Percentiles rank a stretch among this genome's conserved stretches.
These are phyloP conservation scores for Mustelus asterias DNA, from an alignment of 2,113 vertebrate genomes.

Conservation along the genomic window DNA sequence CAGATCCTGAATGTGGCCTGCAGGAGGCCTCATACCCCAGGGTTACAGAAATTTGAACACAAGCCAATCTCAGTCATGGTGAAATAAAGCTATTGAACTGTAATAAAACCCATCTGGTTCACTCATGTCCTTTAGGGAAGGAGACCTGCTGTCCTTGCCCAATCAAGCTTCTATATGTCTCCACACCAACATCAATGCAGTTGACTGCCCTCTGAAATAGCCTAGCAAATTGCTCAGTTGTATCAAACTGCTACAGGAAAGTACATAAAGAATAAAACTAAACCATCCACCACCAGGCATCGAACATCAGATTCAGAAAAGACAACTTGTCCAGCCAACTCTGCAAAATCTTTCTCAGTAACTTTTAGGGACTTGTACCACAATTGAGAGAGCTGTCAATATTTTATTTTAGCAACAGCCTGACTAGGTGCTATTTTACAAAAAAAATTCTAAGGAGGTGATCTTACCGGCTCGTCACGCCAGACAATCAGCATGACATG, in stretches of 20 bases:
- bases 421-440: too few relatives aligned
- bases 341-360: neutral
- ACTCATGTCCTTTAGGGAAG: neutral
- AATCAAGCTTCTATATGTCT: neutral
- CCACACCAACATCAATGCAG: neutral
- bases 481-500: too few relatives aligned
- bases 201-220: neutral
- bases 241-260: neutral
- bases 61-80: neutral
- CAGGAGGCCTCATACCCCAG: neutral
- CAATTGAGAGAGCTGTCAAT: neutral
- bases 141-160: neutral
- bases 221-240: neutral
- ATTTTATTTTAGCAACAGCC: neutral
- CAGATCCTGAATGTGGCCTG: neutral
- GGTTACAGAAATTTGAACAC: neutral
- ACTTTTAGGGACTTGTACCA: neutral
- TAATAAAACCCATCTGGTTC: neutral
- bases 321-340: neutral
- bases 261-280: neutral
- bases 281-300: neutral
- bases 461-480: too few relatives aligned
- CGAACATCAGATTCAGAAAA: neutral
- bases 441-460: too few relatives aligned
- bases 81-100: neutral